A percentile compares a stretch with the other conserved stretches of the same genome.
Conservation (phyloP, 2,888 invertebrate genomes). For the Lissonota sp. region DNA sequence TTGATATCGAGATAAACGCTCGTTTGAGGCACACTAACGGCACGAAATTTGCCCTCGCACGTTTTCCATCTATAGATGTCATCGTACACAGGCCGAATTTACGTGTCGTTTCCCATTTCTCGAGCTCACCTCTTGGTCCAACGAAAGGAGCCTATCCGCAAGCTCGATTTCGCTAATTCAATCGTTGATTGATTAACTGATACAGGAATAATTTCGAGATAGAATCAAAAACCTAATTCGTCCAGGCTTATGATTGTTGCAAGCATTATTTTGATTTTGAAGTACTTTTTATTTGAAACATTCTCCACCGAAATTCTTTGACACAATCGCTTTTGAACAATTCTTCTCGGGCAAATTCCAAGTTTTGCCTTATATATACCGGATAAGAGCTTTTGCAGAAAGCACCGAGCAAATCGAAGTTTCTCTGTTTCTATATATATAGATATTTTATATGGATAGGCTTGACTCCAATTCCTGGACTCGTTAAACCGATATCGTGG, state of each 20-base stretch:
- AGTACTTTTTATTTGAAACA: too few relatives aligned
- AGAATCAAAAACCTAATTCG: not conserved
- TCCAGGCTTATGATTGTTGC: not conserved
- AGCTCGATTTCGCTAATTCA: slow-evolving; percentile 76
- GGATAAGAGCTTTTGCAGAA: slow-evolving; percentile 16
- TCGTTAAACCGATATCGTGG: slow-evolving; percentile 67
- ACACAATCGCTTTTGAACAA: too few relatives aligned
- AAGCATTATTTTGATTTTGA: not conserved
- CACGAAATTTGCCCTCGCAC: slow-evolving; percentile 3
- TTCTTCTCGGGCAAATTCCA: not conserved
- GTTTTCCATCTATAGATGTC: too few relatives aligned
- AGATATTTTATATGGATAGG: slow-evolving; percentile 23
- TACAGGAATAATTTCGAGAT: slow-evolving; percentile 38
- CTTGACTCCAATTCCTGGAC: slow-evolving; percentile 62
- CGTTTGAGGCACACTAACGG: too few relatives aligned
- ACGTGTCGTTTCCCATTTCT: not conserved
- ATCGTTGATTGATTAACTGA: slow-evolving; percentile 78
- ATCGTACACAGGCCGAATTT: not conserved
- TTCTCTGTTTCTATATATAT: not conserved
- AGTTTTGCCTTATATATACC: not conserved
- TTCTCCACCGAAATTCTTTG: too few relatives aligned
- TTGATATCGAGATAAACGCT: slow-evolving; percentile 60
- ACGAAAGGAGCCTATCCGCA: slow-evolving; percentile 61
- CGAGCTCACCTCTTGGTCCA: slow-evolving; percentile 47
- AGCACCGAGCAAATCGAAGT: not conserved